Percentiles rank a stretch among this genome's conserved stretches.
Conservation (phyloP, 53 echinoderm and acorn worm genomes). For the Temnopleurus reevesii region DNA sequence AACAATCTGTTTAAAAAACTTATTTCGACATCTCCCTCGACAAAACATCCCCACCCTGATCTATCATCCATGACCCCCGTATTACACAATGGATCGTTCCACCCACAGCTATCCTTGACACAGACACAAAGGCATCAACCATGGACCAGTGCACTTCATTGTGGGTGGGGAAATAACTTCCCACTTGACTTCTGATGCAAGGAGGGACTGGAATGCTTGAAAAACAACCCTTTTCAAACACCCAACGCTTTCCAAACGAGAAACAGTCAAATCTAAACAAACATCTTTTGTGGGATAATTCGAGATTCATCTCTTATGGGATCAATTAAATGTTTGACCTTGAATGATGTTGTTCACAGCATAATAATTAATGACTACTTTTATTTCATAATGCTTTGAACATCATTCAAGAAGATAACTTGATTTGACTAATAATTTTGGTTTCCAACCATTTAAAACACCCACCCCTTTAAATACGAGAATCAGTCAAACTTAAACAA, state of each 20-base stretch:
- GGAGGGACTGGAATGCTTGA: conserved; percentile 3
- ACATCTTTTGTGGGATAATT: too few relatives aligned
- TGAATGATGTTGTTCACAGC: too few relatives aligned
- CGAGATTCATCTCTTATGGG: too few relatives aligned
- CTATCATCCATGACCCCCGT: conserved; percentile 28
- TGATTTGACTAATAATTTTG: too few relatives aligned
- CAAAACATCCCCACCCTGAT: background rate
- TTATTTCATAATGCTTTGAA: too few relatives aligned
- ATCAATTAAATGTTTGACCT: too few relatives aligned
- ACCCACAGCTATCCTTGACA: conserved; percentile 47
- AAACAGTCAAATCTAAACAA: too few relatives aligned
- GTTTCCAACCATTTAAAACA: too few relatives aligned
- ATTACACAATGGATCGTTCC: conserved; percentile 25
- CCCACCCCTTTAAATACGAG: background rate
- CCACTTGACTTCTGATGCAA: conserved; percentile 22
- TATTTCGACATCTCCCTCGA: background rate
- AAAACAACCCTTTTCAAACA: background rate
- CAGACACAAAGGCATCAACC: background rate
- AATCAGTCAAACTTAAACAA: conserved; percentile 21
- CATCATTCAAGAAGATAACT: too few relatives aligned
- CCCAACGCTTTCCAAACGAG: background rate
- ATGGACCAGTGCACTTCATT: conserved; percentile 51
- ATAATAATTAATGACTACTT: too few relatives aligned
- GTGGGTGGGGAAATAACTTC: conserved; percentile 46
- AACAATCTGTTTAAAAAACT: too few relatives aligned